Conservation (phyloP, 2,888 invertebrate genomes). For the Cinara cedri region DNA sequence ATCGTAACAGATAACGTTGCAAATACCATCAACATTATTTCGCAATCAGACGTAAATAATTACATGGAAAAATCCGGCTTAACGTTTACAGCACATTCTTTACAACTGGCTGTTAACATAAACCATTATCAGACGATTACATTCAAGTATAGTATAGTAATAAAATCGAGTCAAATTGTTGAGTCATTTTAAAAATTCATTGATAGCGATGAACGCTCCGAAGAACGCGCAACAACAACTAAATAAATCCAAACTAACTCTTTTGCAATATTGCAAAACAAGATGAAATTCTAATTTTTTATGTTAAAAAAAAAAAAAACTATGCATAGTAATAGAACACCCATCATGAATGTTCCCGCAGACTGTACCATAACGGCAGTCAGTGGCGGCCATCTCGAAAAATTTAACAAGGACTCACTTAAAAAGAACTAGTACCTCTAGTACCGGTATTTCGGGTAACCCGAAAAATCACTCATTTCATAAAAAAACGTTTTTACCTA, state of each 20-base stretch:
- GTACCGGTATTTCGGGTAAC: no score
- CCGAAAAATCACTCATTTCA: no score
- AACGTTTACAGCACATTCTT: not conserved
- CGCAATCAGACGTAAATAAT: not conserved
- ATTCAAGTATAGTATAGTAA: not conserved
- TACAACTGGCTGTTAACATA: not conserved
- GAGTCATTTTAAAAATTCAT: constrained; percentile 13
- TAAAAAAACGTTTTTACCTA: no score
- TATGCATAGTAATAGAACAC: not conserved
- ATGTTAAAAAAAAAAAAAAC: not conserved
- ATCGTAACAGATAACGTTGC: not conserved
- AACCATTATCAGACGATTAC: not conserved
- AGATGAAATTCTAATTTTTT: constrained; percentile 8
- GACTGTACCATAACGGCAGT: not conserved
- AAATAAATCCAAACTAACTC: not conserved
- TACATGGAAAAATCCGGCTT: not conserved
- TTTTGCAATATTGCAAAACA: constrained; percentile 4
- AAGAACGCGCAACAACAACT: not conserved
- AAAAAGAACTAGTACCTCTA: no score
- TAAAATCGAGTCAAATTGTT: not conserved
- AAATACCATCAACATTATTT: not conserved
- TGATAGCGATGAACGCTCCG: not conserved
- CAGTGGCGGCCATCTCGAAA: no score
- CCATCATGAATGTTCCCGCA: not conserved
- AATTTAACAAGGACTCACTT: no score